Percentiles rank a stretch among this genome's conserved stretches.
These are phyloP conservation scores for Borostomias antarcticus DNA, from an alignment of 2,797 vertebrate species.

Conservation along the genomic window DNA sequence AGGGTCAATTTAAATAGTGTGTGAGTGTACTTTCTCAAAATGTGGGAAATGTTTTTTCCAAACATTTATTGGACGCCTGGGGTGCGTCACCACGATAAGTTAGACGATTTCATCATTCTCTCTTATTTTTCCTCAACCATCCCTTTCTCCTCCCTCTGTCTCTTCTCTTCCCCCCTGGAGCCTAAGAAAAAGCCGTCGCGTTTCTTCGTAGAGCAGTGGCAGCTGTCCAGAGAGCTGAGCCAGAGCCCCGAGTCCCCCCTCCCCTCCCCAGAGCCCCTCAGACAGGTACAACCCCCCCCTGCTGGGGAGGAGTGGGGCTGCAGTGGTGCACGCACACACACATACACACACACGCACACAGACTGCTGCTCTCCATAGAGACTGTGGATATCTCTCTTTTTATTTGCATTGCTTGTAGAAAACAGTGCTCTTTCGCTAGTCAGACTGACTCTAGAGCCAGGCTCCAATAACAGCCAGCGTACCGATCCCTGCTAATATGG, in stretches of 20 bases:
- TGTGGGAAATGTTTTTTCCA: background rate
- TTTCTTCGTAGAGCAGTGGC: conserved; percentile 93
- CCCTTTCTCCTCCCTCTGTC: conserved; percentile 15
- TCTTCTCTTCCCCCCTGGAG: conserved; percentile 71
- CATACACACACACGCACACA: background rate
- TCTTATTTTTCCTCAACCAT: conserved; percentile 23
- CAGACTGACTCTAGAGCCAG: background rate
- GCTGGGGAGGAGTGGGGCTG: background rate
- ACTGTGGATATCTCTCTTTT: background rate
- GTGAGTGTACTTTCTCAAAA: background rate
- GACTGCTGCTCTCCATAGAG: background rate
- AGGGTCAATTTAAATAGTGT: background rate
- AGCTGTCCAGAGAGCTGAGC: conserved; percentile 80
- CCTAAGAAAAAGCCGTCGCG: conserved; percentile 85
- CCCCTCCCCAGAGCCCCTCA: conserved; percentile 80
- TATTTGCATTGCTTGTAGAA: background rate
- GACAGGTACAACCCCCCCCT: conserved; percentile 38
- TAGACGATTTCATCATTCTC: background rate
- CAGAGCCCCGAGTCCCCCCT: conserved; percentile 73
- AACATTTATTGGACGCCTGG: too few species aligned
- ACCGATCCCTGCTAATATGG: background rate
- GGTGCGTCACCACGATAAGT: background rate
- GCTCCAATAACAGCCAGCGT: background rate
- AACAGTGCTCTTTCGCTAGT: too few species aligned
- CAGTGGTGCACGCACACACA: conserved; percentile 25